Conservation (phyloP, 2,797 vertebrate genomes). For the Myotis pilosus region DNA sequence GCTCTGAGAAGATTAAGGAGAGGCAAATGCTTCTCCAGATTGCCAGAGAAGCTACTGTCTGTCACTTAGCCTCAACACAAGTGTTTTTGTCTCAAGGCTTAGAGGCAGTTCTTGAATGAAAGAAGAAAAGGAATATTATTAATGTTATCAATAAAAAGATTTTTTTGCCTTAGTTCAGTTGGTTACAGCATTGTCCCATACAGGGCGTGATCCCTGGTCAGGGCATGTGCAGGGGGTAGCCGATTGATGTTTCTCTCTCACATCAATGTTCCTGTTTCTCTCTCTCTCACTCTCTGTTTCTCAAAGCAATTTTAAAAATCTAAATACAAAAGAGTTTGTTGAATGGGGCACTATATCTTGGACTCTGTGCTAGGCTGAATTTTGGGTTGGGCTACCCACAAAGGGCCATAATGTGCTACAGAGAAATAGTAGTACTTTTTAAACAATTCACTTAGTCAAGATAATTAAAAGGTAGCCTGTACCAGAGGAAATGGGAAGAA, state of each 20-base stretch:
- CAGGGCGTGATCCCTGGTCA: background rate
- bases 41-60: background rate
- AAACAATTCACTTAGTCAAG: background rate
- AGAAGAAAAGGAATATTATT: background rate
- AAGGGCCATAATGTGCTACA: background rate
- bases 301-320: background rate
- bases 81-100: background rate
- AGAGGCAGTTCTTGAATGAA: slow-evolving; percentile 7
- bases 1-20: background rate
- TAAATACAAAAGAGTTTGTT: background rate
- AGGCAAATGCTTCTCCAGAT: background rate
- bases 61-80: background rate
- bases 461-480: background rate
- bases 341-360: background rate
- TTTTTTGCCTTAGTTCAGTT: background rate
- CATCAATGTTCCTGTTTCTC: background rate
- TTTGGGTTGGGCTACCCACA: background rate
- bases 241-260: background rate
- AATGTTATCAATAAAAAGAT: background rate
- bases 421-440: slow-evolving; percentile 21
- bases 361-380: background rate
- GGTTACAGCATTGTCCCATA: background rate
- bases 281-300: background rate
- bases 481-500: background rate
- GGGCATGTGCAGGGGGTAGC: background rate